phyloP scores from a whole-genome alignment of 2,113 vertebrate species.

The Pelvicachromis taeniatus region DNA sequence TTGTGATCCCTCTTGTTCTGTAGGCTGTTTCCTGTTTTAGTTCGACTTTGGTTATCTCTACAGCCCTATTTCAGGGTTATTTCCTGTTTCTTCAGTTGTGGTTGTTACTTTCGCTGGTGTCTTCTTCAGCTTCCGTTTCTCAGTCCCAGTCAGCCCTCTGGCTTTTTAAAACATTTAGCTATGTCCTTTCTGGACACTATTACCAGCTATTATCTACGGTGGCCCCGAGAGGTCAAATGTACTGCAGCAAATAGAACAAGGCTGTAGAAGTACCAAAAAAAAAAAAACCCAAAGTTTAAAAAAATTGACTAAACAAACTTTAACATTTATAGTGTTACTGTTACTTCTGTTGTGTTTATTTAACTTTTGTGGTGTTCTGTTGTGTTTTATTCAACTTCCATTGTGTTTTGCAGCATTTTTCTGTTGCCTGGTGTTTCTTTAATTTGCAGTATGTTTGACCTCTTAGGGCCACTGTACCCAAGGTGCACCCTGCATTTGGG shows the following conservation, averaged over 20 bases:
- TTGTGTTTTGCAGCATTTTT: neutral
- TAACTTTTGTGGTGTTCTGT: neutral
- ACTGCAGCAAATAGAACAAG: neutral
- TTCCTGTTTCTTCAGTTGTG: neutral
- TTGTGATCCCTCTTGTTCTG: neutral
- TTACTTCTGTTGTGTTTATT: neutral
- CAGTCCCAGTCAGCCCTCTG: neutral
- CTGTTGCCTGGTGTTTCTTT: rapidly evolving
- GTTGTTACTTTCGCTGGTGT: neutral
- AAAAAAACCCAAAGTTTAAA: neutral
- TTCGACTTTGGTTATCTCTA: neutral
- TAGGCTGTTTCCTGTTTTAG: neutral
- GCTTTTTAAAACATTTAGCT: neutral
- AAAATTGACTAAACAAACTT: neutral
- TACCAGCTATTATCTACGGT: neutral
- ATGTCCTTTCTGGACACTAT: neutral
- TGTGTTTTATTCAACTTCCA: neutral
- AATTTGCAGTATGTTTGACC: neutral
- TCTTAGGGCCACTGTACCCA: neutral
- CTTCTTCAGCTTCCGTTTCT: neutral
- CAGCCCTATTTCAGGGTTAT: neutral
- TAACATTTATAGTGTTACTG: neutral
- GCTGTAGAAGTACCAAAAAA: neutral
- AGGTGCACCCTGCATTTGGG: neutral
- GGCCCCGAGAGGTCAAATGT: neutral